These are phyloP conservation scores for Ladona fulva DNA, from an alignment of 1,140 invertebrate species.

Conservation along the genomic window DNA sequence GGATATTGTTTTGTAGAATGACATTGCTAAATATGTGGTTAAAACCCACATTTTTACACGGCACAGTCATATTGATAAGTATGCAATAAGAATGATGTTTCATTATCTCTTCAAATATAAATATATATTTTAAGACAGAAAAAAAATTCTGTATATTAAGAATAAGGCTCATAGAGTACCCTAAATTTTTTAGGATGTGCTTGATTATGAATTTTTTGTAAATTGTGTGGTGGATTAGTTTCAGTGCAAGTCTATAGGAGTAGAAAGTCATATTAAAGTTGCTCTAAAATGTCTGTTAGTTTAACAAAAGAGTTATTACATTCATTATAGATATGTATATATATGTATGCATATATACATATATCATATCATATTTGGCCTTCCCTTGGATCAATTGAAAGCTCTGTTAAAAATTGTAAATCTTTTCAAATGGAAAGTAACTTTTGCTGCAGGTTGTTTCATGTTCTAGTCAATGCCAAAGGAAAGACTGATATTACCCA, in stretches of 20 bases:
- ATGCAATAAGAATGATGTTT: neutral
- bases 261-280: too few relatives aligned
- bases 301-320: too few relatives aligned
- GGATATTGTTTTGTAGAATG: neutral
- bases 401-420: too few relatives aligned
- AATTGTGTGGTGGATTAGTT: too few relatives aligned
- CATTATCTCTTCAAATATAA: neutral
- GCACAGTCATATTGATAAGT: neutral
- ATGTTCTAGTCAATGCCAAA: neutral
- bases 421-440: neutral
- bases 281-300: too few relatives aligned
- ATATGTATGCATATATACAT: too few relatives aligned
- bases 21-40: neutral
- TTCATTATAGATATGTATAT: too few relatives aligned
- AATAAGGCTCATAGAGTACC: neutral
- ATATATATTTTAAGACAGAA: conserved; percentile 6
- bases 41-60: neutral
- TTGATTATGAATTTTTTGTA: neutral
- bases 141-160: neutral
- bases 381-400: too few relatives aligned
- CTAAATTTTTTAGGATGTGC: neutral
- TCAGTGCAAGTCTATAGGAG: too few relatives aligned
- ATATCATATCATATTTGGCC: too few relatives aligned
- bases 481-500: neutral
- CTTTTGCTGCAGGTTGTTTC: neutral